Percentiles rank a stretch among this genome's conserved stretches.
phyloP scores from a whole-genome alignment of 2,113 vertebrate species.

The Chamaetylas fuelleborni region DNA sequence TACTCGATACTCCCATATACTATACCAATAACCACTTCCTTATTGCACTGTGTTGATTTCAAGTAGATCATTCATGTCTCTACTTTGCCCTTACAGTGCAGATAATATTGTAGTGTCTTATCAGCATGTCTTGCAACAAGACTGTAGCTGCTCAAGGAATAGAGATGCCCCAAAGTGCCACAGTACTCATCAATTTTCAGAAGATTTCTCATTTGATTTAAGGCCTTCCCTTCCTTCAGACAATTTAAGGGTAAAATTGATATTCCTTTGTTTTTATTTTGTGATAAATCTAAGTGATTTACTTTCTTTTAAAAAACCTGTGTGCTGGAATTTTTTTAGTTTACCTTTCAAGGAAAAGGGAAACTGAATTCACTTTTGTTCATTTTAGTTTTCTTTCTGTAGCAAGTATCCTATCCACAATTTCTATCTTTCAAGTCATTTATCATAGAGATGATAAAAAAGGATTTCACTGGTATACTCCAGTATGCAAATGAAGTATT shows the following conservation, averaged over 20 bases:
- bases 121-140: not conserved
- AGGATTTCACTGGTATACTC: not conserved
- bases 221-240: not conserved
- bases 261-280: not conserved
- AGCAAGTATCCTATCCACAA: not conserved
- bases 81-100: not conserved
- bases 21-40: not conserved
- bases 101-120: not conserved
- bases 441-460: not conserved
- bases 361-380: not conserved
- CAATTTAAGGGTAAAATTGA: not conserved
- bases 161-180: not conserved
- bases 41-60: not conserved
- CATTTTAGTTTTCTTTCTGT: not conserved
- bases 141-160: not conserved
- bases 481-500: not conserved
- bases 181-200: not conserved
- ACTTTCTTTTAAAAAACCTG: not conserved
- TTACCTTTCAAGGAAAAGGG: not conserved
- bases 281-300: not conserved
- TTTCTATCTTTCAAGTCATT: not conserved
- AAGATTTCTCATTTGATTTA: not conserved
- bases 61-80: not conserved
- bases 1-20: not conserved
- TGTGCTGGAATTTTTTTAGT: not conserved